Base-by-base conservation (phyloP, 2,797 vertebrate species). In the Siniperca obscura region DNA sequence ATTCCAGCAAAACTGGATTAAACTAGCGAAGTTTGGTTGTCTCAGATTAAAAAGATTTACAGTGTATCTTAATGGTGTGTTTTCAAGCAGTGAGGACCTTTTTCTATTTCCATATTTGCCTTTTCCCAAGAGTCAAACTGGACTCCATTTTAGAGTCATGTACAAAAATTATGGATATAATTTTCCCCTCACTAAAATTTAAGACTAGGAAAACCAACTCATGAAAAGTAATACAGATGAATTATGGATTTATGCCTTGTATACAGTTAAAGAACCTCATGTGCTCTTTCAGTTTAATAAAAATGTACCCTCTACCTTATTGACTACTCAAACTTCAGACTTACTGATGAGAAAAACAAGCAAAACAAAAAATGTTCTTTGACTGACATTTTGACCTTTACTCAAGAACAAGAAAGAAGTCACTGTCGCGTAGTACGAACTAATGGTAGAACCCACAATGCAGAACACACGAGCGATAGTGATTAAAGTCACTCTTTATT, bases 211-310 rank as follows among this genome's bases (percentile, higher is more conserved):
- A 48, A 2, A 56, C 55, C 9, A 25, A 34, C 38, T 74, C n/a
- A 46, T 64, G 64, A 38, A 75, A 70, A 74, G 64, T 11, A 71
- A 53, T 5, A 19, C 38, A 66, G 59, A 78, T 86, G 81, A 87
- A 82, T 84, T 56, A 82, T 87, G 76, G 57, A 80, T 84, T 80
- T 80, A 53, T 66, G 46, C 14, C 67, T 84, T 25, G 36, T 57
- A 38, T 75, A 13, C 48, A 78, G 62, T 70, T 56, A 70, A 74
- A 83, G 50, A 42, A 38, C 27, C 52, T 74, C 34, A 7, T 60
- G 44, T 61, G 67, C 19, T 81, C 0, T 71, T 57, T 70, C 25
- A 46, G 27, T 67, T 70, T 56, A 42, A 53, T n/a, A 53, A 38
- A 74, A 76, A 21, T 12, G 4, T 30, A 11, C 16, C 36, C 71